A percentile compares a stretch with the other conserved stretches of the same genome.
Conservation (phyloP, 2,888 invertebrate genomes). For the Acleris emargana region DNA sequence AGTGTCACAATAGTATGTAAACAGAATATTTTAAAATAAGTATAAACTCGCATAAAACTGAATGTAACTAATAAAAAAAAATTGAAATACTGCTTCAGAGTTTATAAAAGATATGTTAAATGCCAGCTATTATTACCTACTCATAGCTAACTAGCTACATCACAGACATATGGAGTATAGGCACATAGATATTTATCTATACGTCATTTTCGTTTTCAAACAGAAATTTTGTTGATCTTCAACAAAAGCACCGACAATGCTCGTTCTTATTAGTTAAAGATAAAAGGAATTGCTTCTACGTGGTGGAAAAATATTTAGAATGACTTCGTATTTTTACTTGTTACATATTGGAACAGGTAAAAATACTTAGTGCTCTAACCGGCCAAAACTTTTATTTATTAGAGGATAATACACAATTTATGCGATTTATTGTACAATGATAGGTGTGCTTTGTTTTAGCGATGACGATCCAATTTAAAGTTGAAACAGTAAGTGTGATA, state of each 20-base stretch:
- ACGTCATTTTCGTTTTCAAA: background rate
- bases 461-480: too few relatives aligned
- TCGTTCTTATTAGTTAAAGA: slow-evolving; percentile 10
- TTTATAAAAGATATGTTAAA: too few relatives aligned
- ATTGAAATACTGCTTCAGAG: too few relatives aligned
- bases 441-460: background rate
- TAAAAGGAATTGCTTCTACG: slow-evolving; percentile 5
- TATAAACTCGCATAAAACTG: too few relatives aligned
- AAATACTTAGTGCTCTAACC: background rate
- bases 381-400: background rate
- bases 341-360: background rate
- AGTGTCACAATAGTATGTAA: too few relatives aligned
- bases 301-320: background rate
- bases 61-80: too few relatives aligned
- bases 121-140: too few relatives aligned
- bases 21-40: too few relatives aligned
- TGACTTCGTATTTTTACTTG: slow-evolving; percentile 1
- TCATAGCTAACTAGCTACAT: too few relatives aligned
- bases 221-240: background rate
- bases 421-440: background rate
- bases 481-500: too few relatives aligned
- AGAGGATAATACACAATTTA: background rate
- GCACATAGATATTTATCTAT: too few relatives aligned
- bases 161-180: too few relatives aligned
- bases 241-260: background rate